Percentiles rank a stretch among this genome's conserved stretches.
Evolutionary conservation across 2,113 vertebrate genomes (phyloP).

Genomic region (Dromas ardeola): DNA sequence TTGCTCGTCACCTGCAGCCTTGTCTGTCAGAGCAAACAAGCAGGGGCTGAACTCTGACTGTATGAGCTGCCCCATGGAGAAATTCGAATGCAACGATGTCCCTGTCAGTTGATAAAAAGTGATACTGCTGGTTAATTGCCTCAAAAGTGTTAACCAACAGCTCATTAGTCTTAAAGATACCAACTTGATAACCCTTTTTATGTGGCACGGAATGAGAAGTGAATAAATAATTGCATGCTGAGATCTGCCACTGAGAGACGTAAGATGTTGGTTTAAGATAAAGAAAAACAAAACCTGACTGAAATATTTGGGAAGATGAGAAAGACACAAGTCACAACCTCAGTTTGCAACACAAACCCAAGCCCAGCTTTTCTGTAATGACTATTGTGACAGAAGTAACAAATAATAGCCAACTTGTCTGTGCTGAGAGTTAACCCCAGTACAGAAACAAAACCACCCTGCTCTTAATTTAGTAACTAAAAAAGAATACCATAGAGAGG

Average conservation of each 20-base stretch:
- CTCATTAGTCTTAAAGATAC: constrained; percentile 34
- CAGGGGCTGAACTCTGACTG: neutral
- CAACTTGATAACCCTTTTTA: constrained; percentile 23
- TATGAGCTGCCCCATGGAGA: neutral
- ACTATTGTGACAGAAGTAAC: neutral
- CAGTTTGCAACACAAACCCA: neutral
- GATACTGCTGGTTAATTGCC: constrained; percentile 29
- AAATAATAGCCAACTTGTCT: neutral
- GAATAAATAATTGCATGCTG: constrained; percentile 49
- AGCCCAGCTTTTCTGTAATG: neutral
- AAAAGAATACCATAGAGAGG: neutral
- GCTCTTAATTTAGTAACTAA: neutral
- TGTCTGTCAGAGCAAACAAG: neutral
- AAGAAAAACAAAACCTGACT: constrained; percentile 14
- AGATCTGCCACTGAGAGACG: constrained; percentile 28
- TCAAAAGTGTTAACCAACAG: constrained; percentile 26
- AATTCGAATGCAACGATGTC: neutral
- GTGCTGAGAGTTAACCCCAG: neutral
- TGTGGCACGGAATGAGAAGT: neutral
- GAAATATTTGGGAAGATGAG: neutral
- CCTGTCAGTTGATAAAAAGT: neutral
- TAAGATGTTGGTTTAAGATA: constrained; percentile 37
- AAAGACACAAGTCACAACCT: neutral
- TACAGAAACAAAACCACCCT: neutral
- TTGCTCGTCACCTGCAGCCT: neutral